These are phyloP conservation scores for Drosophila macrospina DNA, from an alignment of 2,888 invertebrate genomes.

Conservation along the genomic window DNA sequence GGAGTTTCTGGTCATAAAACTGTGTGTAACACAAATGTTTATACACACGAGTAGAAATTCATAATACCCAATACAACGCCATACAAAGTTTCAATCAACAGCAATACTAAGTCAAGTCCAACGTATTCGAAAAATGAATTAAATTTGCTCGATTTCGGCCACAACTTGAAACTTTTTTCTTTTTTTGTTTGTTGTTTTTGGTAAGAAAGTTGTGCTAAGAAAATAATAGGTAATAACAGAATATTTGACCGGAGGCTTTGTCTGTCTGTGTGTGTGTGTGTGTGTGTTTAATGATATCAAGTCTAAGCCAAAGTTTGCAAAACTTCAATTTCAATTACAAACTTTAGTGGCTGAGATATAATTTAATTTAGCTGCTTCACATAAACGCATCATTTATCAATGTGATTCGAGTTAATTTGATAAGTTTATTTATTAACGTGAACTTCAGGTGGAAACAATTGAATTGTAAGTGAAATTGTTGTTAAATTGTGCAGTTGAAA, in stretches of 20 bases:
- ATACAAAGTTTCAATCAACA: constrained; percentile 15
- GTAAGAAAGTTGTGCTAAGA: neutral
- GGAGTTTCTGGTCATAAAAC: constrained; percentile 13
- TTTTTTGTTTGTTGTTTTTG: neutral
- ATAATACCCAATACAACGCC: neutral
- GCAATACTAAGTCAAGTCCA: neutral
- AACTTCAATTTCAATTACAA: neutral
- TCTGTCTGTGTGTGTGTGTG: neutral
- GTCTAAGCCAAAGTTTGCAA: neutral
- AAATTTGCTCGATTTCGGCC: neutral
- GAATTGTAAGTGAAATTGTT: neutral
- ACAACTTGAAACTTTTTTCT: neutral
- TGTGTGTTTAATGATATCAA: neutral
- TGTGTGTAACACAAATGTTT: constrained; percentile 5
- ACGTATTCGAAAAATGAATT: neutral
- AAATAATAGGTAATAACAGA: neutral
- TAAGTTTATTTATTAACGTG: neutral
- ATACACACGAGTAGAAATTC: neutral
- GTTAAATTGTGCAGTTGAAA: neutral
- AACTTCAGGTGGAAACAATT: neutral
- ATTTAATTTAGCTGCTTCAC: neutral
- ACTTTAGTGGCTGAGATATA: neutral
- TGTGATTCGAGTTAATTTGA: neutral
- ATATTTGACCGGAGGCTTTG: neutral
- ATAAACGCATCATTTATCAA: neutral